A percentile compares a stretch with the other conserved stretches of the same genome.
Evolutionary conservation across 2,888 invertebrate genomes (phyloP).

Genomic region (Geophilus truncorum): DNA sequence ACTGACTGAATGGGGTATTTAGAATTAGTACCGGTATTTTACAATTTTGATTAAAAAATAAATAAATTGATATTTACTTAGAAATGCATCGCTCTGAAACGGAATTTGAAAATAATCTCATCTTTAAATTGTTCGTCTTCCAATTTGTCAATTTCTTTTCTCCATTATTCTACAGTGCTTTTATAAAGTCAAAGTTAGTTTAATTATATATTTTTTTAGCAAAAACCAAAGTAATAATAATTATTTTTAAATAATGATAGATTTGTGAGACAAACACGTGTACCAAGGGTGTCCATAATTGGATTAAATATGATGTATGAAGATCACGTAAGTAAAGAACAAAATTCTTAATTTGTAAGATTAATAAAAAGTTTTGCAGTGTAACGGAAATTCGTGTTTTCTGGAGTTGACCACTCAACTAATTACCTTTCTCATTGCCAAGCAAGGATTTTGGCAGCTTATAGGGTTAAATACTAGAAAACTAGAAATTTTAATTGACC

Average conservation of each 20-base stretch:
- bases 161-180: not conserved
- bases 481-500: not conserved
- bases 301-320: not conserved
- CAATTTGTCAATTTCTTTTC: slow-evolving; percentile 14
- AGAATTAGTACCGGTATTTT: no score
- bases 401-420: not conserved
- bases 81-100: slow-evolving; percentile 25
- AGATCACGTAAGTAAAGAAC: not conserved
- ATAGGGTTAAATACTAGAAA: not conserved
- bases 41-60: no score
- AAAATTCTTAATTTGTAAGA: no score
- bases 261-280: not conserved
- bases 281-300: no score
- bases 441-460: not conserved
- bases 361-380: no score
- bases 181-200: slow-evolving; percentile 2
- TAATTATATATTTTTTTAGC: not conserved
- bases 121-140: not conserved
- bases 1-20: slow-evolving; percentile 8
- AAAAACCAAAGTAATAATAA: not conserved
- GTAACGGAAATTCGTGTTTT: not conserved
- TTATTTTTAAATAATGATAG: not conserved
- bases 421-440: not conserved
- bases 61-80: no score
- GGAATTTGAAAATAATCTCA: not conserved